Evolutionary conservation across 2,888 invertebrate species (phyloP).

Genomic region (Zygothrica quintamaculata): DNA sequence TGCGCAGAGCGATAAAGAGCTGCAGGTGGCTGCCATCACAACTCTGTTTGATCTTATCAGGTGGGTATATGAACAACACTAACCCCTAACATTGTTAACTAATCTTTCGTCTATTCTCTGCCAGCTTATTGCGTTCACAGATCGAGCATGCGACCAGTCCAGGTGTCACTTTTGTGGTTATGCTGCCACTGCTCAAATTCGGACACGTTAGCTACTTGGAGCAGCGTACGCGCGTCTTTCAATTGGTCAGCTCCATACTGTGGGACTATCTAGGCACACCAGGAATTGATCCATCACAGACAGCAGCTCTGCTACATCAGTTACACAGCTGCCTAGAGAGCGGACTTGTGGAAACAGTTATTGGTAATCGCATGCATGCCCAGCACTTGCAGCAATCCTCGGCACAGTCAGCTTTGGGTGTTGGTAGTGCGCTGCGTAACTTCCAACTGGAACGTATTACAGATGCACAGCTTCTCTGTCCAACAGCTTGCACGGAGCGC

Average conservation of each 20-base stretch:
- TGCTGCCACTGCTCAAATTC: constrained; percentile 89
- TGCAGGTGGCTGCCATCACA: constrained; percentile 88
- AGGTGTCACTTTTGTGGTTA: constrained; percentile 88
- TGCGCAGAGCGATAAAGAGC: constrained; percentile 87
- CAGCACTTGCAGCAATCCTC: constrained; percentile 78
- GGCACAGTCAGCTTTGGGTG: constrained; percentile 31
- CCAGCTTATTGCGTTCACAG: constrained; percentile 83
- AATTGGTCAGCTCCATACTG: constrained; percentile 88
- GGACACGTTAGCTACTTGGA: constrained; percentile 88
- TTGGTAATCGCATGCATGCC: constrained; percentile 85
- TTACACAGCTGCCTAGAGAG: constrained; percentile 89
- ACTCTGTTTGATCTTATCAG: constrained; percentile 90
- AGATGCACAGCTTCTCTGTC: constrained; percentile 83
- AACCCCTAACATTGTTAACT: too few relatives aligned
- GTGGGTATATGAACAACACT: constrained; percentile 53
- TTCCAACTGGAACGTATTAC: constrained; percentile 82
- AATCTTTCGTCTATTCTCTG: neutral
- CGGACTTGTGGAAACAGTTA: constrained; percentile 89
- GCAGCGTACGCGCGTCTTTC: constrained; percentile 88
- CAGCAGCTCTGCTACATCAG: constrained; percentile 89
- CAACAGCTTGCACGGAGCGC: constrained; percentile 74
- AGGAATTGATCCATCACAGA: constrained; percentile 81
- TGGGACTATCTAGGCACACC: constrained; percentile 88
- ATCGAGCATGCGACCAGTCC: constrained; percentile 84
- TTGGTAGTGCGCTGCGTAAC: constrained; percentile 62